Percentiles rank a stretch among this genome's conserved stretches.
Evolutionary conservation across 2,113 vertebrate species (phyloP).

Genomic region (Patagioenas fasciata): DNA sequence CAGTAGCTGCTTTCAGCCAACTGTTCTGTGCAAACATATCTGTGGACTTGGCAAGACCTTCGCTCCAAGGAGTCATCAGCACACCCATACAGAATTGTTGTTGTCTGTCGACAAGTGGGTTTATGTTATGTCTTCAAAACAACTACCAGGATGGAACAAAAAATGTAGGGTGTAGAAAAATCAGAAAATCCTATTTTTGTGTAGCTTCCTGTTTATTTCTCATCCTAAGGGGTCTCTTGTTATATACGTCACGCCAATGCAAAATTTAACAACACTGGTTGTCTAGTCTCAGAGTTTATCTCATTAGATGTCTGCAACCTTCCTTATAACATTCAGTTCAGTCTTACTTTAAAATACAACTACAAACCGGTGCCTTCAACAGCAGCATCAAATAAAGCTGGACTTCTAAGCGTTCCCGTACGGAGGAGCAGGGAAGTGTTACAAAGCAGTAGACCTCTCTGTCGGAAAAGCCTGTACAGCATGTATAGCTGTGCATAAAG

Average conservation of each 20-base stretch:
- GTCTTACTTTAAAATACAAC: background rate
- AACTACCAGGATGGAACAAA: background rate
- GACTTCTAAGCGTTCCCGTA: background rate
- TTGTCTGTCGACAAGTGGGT: slow-evolving; percentile 25
- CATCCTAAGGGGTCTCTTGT: background rate
- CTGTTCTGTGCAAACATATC: background rate
- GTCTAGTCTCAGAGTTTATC: background rate
- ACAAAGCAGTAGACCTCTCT: background rate
- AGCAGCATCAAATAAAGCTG: background rate
- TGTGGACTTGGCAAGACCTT: background rate
- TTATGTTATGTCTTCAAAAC: slow-evolving; percentile 17
- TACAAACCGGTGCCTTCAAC: background rate
- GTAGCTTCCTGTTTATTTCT: slow-evolving; percentile 15
- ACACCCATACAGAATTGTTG: background rate
- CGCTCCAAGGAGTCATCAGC: background rate
- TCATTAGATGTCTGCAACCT: background rate
- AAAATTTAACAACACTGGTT: fast-evolving
- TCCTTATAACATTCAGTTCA: background rate
- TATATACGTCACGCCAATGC: background rate
- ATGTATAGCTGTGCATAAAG: background rate
- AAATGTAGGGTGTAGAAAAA: slow-evolving; percentile 11
- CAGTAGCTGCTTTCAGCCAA: background rate
- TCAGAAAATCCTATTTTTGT: slow-evolving; percentile 16
- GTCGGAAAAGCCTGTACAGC: background rate
- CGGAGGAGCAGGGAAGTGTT: background rate